These are phyloP conservation scores for Alectoris magna DNA, from an alignment of 2,797 vertebrate genomes.

Conservation along the genomic window DNA sequence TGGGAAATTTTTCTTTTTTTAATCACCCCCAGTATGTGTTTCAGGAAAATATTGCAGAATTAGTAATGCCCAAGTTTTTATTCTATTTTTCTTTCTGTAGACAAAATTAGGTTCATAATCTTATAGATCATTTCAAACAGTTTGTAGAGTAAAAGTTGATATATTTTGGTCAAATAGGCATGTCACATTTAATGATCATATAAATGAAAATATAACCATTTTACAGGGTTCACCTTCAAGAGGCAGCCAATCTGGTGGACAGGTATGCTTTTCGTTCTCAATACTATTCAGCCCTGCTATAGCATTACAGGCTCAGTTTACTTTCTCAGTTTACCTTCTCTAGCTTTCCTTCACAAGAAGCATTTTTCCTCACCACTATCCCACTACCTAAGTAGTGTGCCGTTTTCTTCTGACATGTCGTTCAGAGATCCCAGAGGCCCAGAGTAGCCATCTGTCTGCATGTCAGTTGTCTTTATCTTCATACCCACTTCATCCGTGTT, in stretches of 20 bases:
- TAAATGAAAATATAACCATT: neutral
- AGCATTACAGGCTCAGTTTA: neutral
- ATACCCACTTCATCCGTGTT: neutral
- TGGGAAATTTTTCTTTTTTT: neutral
- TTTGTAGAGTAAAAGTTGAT: neutral
- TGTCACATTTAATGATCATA: neutral
- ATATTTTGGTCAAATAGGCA: neutral
- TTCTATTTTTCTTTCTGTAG: neutral
- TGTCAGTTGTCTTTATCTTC: neutral
- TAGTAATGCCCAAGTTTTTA: neutral
- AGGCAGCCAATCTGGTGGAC: slow-evolving; percentile 46
- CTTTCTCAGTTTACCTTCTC: neutral
- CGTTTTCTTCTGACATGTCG: neutral
- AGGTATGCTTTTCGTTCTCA: slow-evolving; percentile 21
- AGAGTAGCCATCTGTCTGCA: neutral
- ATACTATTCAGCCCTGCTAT: neutral
- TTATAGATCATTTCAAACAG: neutral
- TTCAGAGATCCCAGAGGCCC: neutral
- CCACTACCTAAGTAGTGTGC: neutral
- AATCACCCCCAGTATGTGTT: fast-evolving
- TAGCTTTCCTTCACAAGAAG: neutral
- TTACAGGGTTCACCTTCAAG: slow-evolving; percentile 33
- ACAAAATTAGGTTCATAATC: neutral
- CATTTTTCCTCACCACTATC: neutral
- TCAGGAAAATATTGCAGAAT: neutral